Evolutionary conservation across 2,797 vertebrate species (phyloP).

Genomic region (Florisuga fusca): DNA sequence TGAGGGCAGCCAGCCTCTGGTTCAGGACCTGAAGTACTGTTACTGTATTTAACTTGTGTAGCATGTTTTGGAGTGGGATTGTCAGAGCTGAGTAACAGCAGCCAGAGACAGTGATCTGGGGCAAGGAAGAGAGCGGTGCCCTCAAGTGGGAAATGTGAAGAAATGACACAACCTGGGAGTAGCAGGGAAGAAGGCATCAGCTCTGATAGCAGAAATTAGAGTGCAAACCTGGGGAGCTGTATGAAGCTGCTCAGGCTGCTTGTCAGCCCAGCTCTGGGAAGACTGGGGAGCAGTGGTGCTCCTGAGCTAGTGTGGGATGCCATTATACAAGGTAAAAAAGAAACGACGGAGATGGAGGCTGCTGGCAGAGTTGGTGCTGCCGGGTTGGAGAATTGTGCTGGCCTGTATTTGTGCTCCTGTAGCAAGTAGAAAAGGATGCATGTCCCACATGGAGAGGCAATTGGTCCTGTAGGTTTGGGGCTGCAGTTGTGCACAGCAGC

Average conservation of each 20-base stretch:
- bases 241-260: background rate
- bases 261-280: background rate
- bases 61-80: background rate
- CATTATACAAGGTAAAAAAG: background rate
- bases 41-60: background rate
- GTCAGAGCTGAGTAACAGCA: background rate
- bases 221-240: background rate
- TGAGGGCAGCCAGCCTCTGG: background rate
- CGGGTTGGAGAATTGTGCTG: background rate
- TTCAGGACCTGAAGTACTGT: background rate
- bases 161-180: background rate
- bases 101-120: background rate
- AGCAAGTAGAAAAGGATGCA: background rate
- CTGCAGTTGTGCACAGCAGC: background rate
- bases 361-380: background rate
- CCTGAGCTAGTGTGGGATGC: background rate
- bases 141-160: background rate
- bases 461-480: accelerated
- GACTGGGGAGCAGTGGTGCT: background rate
- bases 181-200: background rate
- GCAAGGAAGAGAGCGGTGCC: background rate
- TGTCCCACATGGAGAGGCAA: background rate
- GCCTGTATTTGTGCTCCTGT: background rate
- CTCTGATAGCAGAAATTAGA: background rate
- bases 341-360: accelerated